These are phyloP conservation scores for Bellardia bayeri DNA, from an alignment of 2,888 invertebrate species.

Conservation along the genomic window DNA sequence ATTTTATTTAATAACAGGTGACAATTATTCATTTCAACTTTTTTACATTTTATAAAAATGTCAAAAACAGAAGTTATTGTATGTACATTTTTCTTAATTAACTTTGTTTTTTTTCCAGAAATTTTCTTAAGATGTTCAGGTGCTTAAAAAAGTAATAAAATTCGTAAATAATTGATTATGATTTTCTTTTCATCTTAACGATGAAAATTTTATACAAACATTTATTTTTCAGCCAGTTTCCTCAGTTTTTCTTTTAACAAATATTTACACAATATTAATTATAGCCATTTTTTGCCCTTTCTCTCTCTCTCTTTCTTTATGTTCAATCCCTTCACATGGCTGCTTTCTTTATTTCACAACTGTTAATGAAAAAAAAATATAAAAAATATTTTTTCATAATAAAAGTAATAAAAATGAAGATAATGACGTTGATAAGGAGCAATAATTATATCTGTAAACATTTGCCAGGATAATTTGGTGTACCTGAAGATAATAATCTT, in stretches of 20 bases:
- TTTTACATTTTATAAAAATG: too few relatives aligned
- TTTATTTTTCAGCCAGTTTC: neutral
- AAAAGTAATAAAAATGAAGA: constrained; percentile 15
- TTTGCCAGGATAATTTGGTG: neutral
- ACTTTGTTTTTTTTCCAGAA: neutral
- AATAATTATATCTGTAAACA: constrained; percentile 9
- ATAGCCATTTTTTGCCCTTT: neutral
- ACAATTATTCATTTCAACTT: too few relatives aligned
- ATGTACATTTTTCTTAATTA: too few relatives aligned
- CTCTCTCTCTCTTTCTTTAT: neutral
- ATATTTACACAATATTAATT: constrained; percentile 9
- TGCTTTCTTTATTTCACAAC: neutral
- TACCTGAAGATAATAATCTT: constrained; percentile 14
- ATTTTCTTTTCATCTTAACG: neutral
- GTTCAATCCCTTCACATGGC: neutral
- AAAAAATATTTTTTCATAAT: neutral
- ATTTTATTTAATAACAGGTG: too few relatives aligned
- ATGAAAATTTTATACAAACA: neutral
- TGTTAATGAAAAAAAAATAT: neutral
- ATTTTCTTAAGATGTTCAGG: neutral
- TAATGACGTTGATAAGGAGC: neutral
- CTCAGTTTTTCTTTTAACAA: neutral
- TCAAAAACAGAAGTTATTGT: too few relatives aligned
- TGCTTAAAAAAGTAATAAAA: neutral
- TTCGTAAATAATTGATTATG: constrained; percentile 1